Evolutionary conservation across 2,888 invertebrate species (phyloP).

Genomic region (Plusia festucae): DNA sequence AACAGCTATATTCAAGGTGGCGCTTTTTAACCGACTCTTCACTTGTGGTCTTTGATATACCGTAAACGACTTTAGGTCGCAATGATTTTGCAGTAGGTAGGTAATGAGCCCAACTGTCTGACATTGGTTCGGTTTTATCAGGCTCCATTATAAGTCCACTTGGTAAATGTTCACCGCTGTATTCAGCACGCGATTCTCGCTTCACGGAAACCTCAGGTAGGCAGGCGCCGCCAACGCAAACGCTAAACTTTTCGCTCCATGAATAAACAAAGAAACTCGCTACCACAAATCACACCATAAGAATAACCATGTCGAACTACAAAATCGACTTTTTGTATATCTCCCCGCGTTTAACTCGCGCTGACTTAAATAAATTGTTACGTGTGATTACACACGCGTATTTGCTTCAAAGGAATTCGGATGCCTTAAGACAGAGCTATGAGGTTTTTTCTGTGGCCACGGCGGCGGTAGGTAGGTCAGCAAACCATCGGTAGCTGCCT

Average conservation of each 20-base stretch:
- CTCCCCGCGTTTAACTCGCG: slow-evolving; percentile 63
- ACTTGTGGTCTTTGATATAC: slow-evolving; percentile 26
- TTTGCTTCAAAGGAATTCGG: slow-evolving; percentile 86
- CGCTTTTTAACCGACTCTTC: slow-evolving; percentile 16
- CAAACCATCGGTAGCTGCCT: slow-evolving; percentile 88
- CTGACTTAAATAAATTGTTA: slow-evolving; percentile 84
- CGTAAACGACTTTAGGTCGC: slow-evolving; percentile 44
- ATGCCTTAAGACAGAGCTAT: slow-evolving; percentile 80
- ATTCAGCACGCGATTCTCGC: slow-evolving; percentile 80
- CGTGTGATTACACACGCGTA: slow-evolving; percentile 86
- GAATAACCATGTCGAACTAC: slow-evolving; percentile 54
- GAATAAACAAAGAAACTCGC: slow-evolving; percentile 63
- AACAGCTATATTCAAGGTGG: slow-evolving; percentile 24
- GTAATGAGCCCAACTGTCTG: slow-evolving; percentile 59
- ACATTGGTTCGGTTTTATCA: slow-evolving; percentile 65
- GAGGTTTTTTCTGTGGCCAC: slow-evolving; percentile 77
- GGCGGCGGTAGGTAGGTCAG: slow-evolving; percentile 87
- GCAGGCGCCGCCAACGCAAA: slow-evolving; percentile 65
- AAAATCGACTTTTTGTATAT: slow-evolving; percentile 54
- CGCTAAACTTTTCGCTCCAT: slow-evolving; percentile 60
- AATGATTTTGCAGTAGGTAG: slow-evolving; percentile 52
- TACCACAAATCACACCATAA: slow-evolving; percentile 50
- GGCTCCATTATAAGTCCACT: slow-evolving; percentile 67
- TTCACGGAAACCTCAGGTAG: slow-evolving; percentile 85
- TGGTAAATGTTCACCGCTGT: slow-evolving; percentile 74